These are phyloP conservation scores for Caenorhabditis panamensis DNA, from an alignment of 2,888 invertebrate genomes.

Conservation along the genomic window DNA sequence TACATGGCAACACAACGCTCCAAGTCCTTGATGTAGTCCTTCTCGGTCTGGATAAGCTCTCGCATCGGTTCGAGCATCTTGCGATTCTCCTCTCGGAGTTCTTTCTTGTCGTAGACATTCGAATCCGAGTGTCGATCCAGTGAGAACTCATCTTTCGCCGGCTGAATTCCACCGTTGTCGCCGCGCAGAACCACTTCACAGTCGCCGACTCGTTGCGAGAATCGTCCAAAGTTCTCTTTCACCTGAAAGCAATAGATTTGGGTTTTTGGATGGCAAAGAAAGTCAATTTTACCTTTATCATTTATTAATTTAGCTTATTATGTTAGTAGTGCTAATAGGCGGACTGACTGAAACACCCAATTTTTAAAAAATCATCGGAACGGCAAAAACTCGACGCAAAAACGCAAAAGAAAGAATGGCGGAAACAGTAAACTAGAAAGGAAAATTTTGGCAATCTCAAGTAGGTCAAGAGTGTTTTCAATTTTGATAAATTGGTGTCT, in stretches of 20 bases:
- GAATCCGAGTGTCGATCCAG: constrained; percentile 76
- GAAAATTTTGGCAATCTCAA: too few relatives aligned
- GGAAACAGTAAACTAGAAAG: too few relatives aligned
- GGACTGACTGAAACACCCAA: too few relatives aligned
- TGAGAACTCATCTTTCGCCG: constrained; percentile 71
- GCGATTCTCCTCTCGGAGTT: constrained; percentile 55
- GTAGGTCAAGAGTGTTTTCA: too few relatives aligned
- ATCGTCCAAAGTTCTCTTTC: constrained; percentile 56
- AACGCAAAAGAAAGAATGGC: too few relatives aligned
- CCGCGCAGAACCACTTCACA: constrained; percentile 68
- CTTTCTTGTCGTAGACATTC: constrained; percentile 70
- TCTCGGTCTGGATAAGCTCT: constrained; percentile 76
- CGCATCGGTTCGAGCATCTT: constrained; percentile 76
- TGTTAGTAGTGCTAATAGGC: not conserved
- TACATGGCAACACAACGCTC: constrained; percentile 73
- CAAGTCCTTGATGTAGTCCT: constrained; percentile 77
- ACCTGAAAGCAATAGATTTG: constrained; percentile 41
- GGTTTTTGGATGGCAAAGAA: too few relatives aligned
- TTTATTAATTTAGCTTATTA: not conserved
- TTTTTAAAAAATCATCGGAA: not conserved
- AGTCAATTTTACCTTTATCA: not conserved
- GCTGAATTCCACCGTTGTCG: constrained; percentile 33
- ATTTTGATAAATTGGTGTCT: too few relatives aligned
- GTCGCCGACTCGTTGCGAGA: constrained; percentile 60
- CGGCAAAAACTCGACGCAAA: too few relatives aligned